phyloP scores from a whole-genome alignment of 2,888 invertebrate genomes.

The Lysandra bellargus region DNA sequence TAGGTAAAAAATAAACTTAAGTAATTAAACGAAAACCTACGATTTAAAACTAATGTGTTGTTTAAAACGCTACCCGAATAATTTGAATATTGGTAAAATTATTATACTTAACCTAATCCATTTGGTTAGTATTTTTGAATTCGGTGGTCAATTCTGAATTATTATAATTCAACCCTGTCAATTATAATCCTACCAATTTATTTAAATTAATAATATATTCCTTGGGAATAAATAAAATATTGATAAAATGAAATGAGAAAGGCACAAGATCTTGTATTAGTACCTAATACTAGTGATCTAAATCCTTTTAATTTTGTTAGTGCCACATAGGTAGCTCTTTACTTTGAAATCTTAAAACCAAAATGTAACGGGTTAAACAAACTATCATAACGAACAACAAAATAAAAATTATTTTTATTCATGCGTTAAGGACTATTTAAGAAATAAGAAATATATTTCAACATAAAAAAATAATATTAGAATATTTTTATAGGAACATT shows the following conservation, averaged over 20 bases:
- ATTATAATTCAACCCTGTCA: slow-evolving; percentile 71
- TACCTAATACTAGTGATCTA: slow-evolving; percentile 4
- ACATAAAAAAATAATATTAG: slow-evolving; percentile 13
- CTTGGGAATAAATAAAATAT: slow-evolving; percentile 6
- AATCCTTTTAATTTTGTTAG: neutral
- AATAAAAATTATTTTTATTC: slow-evolving; percentile 3
- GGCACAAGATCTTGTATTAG: slow-evolving; percentile 29
- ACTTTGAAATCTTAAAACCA: neutral
- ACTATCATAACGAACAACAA: neutral
- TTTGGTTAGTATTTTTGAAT: slow-evolving; percentile 43
- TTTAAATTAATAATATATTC: slow-evolving; percentile 43
- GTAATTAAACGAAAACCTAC: neutral
- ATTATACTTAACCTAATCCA: neutral
- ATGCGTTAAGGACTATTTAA: slow-evolving; percentile 4
- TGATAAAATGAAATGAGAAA: slow-evolving; percentile 20
- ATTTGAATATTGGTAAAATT: neutral
- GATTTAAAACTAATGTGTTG: neutral
- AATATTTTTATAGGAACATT: slow-evolving; percentile 20
- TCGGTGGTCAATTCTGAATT: slow-evolving; percentile 69
- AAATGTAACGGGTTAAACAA: slow-evolving; percentile 26
- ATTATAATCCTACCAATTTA: slow-evolving; percentile 61
- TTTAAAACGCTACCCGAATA: neutral
- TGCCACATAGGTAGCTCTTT: slow-evolving; percentile 8
- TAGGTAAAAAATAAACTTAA: neutral
- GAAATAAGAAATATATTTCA: slow-evolving; percentile 3